Base-by-base conservation (phyloP, 2,797 vertebrate species). In the Aselliscus stoliczkanus region DNA sequence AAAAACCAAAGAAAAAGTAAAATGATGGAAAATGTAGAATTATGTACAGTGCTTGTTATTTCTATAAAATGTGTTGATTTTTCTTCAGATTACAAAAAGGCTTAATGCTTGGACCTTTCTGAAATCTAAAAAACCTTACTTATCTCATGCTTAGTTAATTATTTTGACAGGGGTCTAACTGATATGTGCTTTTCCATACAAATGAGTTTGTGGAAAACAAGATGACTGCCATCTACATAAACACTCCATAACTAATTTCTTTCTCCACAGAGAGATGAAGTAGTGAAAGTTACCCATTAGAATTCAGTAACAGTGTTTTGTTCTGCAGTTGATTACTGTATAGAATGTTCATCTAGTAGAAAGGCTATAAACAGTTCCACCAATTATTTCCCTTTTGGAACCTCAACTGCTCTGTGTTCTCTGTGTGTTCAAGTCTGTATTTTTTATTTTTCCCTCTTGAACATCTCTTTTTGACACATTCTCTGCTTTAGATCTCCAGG, bases 61-160 rank as follows among this genome's bases (percentile, higher is more conserved):
- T 94, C 52, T 73, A 5, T 83, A 85, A 95, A 93, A 29, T 73
- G 14, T 90, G 25, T 87, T 62, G 42, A 96, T 34, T 93, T 84
- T 56, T 29, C 27, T 85, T 93, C 76, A 56, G 54, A 62, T 76
- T 69, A 54, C 75, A 81, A 94, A 52, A 56, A 58, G 9, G 58
- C 52, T 88, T 62, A 79, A 67, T 82, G 20, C 27, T 93, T 86
- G 7, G 21, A 70, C 75, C 2, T 7, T 76, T 82, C 10, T 87
- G 67, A 95, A 86, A 94, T 83, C 31, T 77, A 56, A 82, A 88
- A 89, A 37, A 39, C 44, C 39, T 94, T 94, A 86, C 39, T 95
- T 94, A 86, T 85, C 70, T 96, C 12, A 85, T 85, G 93, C 87
- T 93, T 82, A 90, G 76, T 76, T 95, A 97, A 97, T 97, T 97